Evolutionary conservation across 2,797 vertebrate genomes (phyloP).

Genomic region (Ctenopoma multispine): DNA sequence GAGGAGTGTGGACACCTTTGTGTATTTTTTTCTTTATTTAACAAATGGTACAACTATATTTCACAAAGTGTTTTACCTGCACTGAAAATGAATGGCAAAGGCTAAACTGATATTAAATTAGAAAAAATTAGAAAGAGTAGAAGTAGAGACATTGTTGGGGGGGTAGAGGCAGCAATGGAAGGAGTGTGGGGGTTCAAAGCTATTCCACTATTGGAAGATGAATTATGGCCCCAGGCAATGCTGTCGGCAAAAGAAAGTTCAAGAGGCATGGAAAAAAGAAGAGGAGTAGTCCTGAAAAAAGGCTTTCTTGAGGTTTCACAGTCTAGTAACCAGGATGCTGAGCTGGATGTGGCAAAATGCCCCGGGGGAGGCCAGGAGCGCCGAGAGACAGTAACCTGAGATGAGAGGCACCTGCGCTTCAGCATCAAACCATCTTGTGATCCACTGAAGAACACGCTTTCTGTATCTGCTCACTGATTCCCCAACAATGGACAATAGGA

Average conservation of each 20-base stretch:
- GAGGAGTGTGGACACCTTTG: neutral
- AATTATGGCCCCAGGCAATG: slow-evolving; percentile 74
- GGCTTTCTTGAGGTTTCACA: slow-evolving; percentile 64
- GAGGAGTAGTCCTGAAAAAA: slow-evolving; percentile 46
- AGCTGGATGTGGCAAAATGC: slow-evolving; percentile 70
- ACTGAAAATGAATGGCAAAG: slow-evolving; percentile 28
- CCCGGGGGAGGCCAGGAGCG: slow-evolving; percentile 62
- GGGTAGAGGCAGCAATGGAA: slow-evolving; percentile 46
- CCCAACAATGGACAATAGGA: slow-evolving; percentile 28
- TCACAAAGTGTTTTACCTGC: slow-evolving; percentile 1
- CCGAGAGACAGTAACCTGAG: slow-evolving; percentile 67
- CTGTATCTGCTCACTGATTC: slow-evolving; percentile 37
- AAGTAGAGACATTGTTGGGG: slow-evolving; percentile 25
- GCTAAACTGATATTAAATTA: slow-evolving; percentile 59
- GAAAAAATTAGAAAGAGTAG: slow-evolving; percentile 30
- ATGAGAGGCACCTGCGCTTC: slow-evolving; percentile 73
- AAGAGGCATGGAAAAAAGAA: slow-evolving; percentile 70
- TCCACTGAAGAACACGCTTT: slow-evolving; percentile 51
- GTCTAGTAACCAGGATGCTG: slow-evolving; percentile 66
- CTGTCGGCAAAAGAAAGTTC: slow-evolving; percentile 79
- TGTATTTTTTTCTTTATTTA: neutral
- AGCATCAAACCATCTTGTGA: slow-evolving; percentile 69
- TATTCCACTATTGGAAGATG: slow-evolving; percentile 60
- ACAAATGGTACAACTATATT: neutral
- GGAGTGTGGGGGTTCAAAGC: slow-evolving; percentile 67